Evolutionary conservation across 2,113 vertebrate species (phyloP), one percentile per base, ranked within the genome.

Genomic region (Camelus dromedarius): DNA sequence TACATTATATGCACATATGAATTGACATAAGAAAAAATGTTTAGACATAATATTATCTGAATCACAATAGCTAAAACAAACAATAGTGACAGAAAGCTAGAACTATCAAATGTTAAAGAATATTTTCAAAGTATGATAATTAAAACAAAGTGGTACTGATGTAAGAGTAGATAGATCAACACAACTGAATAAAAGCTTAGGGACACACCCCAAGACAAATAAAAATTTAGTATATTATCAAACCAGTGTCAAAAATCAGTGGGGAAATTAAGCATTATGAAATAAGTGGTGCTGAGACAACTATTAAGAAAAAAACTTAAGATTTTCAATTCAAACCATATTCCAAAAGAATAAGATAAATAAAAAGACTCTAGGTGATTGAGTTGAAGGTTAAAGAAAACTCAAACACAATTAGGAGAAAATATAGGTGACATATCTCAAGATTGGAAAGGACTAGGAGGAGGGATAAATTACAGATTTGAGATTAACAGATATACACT

Each of bases 141-240:
- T 89, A 69, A 76, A 89, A 86, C 48, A 81, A 95, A 95, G 48
- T 69, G 20, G 8, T 69, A 77, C 14, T 35, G 19, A 54, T 76
- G 10, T 79, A 75, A 92, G 30, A 92, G 48, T 32, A 86, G 16
- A 80, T 32, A 94, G 46, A 88, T 87, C 52, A 84, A 46, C 72
- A 73, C 28, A 94, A 95, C 26, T 3, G 6, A 95, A 93, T 89
- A 69, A 93, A 95, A 92, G 28, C 30, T 91, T 86, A 86, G 73
- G 46, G 91, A 93, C 28, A 89, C 8, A 86, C 28, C 10, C 82
- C 75, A 92, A 26, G 35, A 76, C 64, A 89, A 83, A 72, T 91
- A 95, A 83, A 92, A 95, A 52, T 93, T 88, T 73, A 85, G 16
- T 73, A 28, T 88, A 58, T 91, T 62, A 93, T 89, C 85, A 95